These are phyloP conservation scores for Microctenopoma steveboyesi DNA, from an alignment of 2,797 vertebrate species.

Conservation along the genomic window DNA sequence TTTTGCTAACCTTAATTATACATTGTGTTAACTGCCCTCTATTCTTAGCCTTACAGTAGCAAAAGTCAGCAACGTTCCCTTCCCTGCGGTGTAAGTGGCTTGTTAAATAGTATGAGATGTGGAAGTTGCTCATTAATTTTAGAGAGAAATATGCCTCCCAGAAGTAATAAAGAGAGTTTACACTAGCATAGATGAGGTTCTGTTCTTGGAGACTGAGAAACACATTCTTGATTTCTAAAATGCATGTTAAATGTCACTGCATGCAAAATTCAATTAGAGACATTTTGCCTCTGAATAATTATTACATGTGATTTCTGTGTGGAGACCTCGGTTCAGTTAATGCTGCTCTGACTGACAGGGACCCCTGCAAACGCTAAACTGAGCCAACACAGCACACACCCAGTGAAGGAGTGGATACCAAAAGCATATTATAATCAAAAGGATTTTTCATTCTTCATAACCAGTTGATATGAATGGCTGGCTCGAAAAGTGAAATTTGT, in stretches of 20 bases:
- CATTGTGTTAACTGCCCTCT: not conserved
- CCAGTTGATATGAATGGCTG: slow-evolving; percentile 17
- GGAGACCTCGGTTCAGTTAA: slow-evolving; percentile 34
- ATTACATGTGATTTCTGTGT: slow-evolving; percentile 63
- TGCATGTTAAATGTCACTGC: slow-evolving; percentile 52
- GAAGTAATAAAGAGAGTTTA: slow-evolving; percentile 5
- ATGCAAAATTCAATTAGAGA: slow-evolving; percentile 71
- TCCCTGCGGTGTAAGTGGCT: not conserved
- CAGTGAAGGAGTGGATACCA: slow-evolving; percentile 8
- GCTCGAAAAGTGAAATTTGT: slow-evolving; percentile 13
- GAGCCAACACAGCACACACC: slow-evolving; percentile 35
- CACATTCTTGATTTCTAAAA: slow-evolving; percentile 43
- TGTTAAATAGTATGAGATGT: slow-evolving; percentile 2
- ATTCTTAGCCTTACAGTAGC: too few relatives aligned
- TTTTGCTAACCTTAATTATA: not conserved
- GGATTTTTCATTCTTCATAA: slow-evolving; percentile 26
- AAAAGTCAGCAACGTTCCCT: too few relatives aligned
- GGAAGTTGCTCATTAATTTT: slow-evolving; percentile 17
- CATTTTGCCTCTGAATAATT: slow-evolving; percentile 67
- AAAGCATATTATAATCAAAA: slow-evolving; percentile 20
- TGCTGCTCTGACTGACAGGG: slow-evolving; percentile 53
- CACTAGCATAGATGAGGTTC: not conserved
- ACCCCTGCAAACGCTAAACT: slow-evolving; percentile 40
- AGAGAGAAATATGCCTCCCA: slow-evolving; percentile 3
- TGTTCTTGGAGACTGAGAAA: slow-evolving; percentile 28